Evolutionary conservation across 1,140 invertebrate genomes (phyloP).

Genomic region (Chrysomallon squamiferum): DNA sequence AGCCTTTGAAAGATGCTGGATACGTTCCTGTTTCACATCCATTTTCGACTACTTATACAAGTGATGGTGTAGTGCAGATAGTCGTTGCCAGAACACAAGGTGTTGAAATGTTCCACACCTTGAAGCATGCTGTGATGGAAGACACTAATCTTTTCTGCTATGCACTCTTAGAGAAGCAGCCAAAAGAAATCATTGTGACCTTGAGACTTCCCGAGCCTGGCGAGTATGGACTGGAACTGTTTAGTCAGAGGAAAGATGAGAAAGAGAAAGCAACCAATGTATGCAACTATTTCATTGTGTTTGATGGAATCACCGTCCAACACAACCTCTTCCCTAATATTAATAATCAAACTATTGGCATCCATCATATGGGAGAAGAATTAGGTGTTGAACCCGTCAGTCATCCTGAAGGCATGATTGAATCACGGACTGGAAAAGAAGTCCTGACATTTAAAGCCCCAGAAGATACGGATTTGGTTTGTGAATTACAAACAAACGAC

Average conservation of each 20-base stretch:
- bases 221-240: slow-evolving; percentile 56
- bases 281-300: slow-evolving; percentile 54
- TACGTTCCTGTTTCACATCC: slow-evolving; percentile 49
- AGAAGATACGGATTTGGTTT: too few species aligned
- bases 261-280: slow-evolving; percentile 52
- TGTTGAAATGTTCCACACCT: slow-evolving; percentile 48
- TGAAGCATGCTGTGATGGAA: slow-evolving; percentile 50
- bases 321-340: slow-evolving; percentile 52
- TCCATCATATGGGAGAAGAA: slow-evolving; percentile 31
- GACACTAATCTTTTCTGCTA: slow-evolving; percentile 49
- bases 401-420: slow-evolving; percentile 32
- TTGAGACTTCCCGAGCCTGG: slow-evolving; percentile 52
- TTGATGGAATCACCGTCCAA: slow-evolving; percentile 21
- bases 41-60: slow-evolving; percentile 50
- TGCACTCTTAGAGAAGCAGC: slow-evolving; percentile 41
- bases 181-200: slow-evolving; percentile 47
- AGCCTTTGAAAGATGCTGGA: too few species aligned
- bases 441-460: too few species aligned
- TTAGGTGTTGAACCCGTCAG: slow-evolving; percentile 41
- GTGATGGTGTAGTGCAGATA: slow-evolving; percentile 47
- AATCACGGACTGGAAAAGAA: slow-evolving; percentile 35
- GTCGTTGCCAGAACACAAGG: slow-evolving; percentile 47
- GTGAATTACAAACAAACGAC: too few species aligned
- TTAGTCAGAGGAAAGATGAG: slow-evolving; percentile 41
- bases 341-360: slow-evolving; percentile 44